Conservation (phyloP, 2,113 vertebrate species). For the Istiophorus platypterus region DNA sequence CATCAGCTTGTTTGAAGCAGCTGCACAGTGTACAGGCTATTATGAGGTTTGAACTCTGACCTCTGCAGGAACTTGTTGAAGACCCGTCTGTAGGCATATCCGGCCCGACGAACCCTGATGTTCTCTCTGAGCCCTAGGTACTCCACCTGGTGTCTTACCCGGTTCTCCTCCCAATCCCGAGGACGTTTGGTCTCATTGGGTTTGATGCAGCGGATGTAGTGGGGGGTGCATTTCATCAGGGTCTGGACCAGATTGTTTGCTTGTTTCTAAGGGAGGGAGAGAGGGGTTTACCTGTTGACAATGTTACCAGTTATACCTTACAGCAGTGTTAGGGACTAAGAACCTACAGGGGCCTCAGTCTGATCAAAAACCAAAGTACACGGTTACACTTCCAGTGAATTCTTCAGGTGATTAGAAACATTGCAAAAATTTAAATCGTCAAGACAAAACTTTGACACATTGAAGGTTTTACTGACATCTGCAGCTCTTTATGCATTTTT, state of each 20-base stretch:
- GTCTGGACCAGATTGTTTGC: constrained; percentile 88
- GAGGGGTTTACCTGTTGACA: not conserved
- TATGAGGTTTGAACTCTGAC: constrained; percentile 56
- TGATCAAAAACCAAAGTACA: not conserved
- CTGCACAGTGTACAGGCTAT: not conserved
- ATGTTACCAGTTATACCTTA: not conserved
- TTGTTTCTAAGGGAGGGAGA: constrained; percentile 80
- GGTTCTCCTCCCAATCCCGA: constrained; percentile 87
- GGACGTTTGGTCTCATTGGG: constrained; percentile 88
- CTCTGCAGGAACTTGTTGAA: constrained; percentile 88
- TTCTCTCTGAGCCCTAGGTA: constrained; percentile 88
- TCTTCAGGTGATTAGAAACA: no score
- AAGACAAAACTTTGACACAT: no score
- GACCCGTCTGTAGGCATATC: constrained; percentile 84
- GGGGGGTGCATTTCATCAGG: constrained; percentile 88
- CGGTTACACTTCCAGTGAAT: no score
- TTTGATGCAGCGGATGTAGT: constrained; percentile 90
- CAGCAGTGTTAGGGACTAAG: not conserved
- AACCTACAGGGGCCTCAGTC: not conserved
- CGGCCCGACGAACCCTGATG: constrained; percentile 86
- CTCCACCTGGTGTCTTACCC: constrained; percentile 87
- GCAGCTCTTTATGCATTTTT: no score
- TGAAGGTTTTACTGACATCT: no score
- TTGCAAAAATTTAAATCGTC: not conserved
- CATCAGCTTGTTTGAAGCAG: not conserved